Conservation (phyloP, 1,140 invertebrate species). For the Drosophila lini region DNA sequence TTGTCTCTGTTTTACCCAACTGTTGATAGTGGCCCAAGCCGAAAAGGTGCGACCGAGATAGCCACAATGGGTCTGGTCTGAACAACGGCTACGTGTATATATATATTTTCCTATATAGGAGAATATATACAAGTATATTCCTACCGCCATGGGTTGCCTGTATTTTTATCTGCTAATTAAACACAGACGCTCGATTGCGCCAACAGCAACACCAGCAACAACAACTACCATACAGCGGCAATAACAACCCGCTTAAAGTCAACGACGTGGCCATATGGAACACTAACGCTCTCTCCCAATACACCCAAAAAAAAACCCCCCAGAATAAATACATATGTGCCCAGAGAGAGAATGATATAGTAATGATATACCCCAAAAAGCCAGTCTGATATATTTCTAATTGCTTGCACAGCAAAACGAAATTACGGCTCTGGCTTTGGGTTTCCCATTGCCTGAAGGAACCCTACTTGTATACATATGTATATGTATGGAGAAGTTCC, state of each 20-base stretch:
- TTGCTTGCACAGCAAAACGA: constrained; percentile 25
- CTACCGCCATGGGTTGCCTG: constrained; percentile 66
- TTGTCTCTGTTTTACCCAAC: constrained; percentile 4
- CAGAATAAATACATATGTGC: constrained; percentile 3
- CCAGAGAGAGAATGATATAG: neutral
- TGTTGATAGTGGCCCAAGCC: constrained; percentile 32
- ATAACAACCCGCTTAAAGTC: constrained; percentile 69
- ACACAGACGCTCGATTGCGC: constrained; percentile 78
- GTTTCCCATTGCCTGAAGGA: neutral
- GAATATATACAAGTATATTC: constrained; percentile 3
- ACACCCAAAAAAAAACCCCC: constrained; percentile 7
- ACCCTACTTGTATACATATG: neutral
- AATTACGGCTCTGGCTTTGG: constrained; percentile 1
- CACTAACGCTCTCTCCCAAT: constrained; percentile 22
- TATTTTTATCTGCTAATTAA: constrained; percentile 83
- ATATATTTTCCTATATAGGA: constrained; percentile 2
- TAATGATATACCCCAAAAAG: constrained; percentile 27
- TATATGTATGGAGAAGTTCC: neutral
- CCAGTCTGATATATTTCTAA: constrained; percentile 15
- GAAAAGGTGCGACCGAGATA: constrained; percentile 42
- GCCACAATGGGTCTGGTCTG: constrained; percentile 8
- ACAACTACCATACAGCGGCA: constrained; percentile 18
- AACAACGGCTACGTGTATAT: neutral
- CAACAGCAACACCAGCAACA: constrained; percentile 28
- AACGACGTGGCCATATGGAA: constrained; percentile 75